Conservation (phyloP, 2,797 vertebrate species). For the Siniperca undulata region DNA sequence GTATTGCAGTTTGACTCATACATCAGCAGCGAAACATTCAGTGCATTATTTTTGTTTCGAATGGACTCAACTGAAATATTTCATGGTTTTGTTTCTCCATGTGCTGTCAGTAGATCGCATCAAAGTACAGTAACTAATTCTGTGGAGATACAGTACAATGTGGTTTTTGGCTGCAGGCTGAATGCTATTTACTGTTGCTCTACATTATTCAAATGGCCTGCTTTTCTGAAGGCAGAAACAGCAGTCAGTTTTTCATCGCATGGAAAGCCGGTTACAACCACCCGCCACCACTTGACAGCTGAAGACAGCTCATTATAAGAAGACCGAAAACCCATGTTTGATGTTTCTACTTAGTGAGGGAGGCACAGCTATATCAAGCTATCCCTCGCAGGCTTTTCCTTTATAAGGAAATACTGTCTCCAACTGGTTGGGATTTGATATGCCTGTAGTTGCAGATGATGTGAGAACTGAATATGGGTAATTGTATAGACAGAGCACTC, state of each 20-base stretch:
- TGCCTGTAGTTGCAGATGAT: constrained; percentile 77
- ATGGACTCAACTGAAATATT: constrained; percentile 48
- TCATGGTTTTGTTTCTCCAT: constrained; percentile 46
- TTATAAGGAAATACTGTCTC: constrained; percentile 84
- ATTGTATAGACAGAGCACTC: constrained; percentile 76
- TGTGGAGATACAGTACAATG: constrained; percentile 68
- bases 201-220: constrained; percentile 82
- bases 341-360: constrained; percentile 86
- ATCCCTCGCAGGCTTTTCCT: constrained; percentile 83
- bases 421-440: constrained; percentile 82
- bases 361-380: constrained; percentile 85
- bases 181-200: constrained; percentile 80
- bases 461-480: constrained; percentile 78
- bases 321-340: constrained; percentile 85
- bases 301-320: constrained; percentile 87
- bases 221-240: constrained; percentile 75
- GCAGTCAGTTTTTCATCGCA: constrained; percentile 81
- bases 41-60: constrained; percentile 53
- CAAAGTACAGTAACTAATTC: constrained; percentile 74
- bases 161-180: constrained; percentile 75
- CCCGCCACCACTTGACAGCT: constrained; percentile 85
- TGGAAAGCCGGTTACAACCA: constrained; percentile 83
- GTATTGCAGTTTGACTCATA: constrained; percentile 51
- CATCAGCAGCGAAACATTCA: constrained; percentile 46
- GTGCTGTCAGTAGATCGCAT: constrained; percentile 64